Evolutionary conservation across 2,888 invertebrate genomes (phyloP), one percentile per base, ranked within the genome.

Genomic region (Drosophila greeni): DNA sequence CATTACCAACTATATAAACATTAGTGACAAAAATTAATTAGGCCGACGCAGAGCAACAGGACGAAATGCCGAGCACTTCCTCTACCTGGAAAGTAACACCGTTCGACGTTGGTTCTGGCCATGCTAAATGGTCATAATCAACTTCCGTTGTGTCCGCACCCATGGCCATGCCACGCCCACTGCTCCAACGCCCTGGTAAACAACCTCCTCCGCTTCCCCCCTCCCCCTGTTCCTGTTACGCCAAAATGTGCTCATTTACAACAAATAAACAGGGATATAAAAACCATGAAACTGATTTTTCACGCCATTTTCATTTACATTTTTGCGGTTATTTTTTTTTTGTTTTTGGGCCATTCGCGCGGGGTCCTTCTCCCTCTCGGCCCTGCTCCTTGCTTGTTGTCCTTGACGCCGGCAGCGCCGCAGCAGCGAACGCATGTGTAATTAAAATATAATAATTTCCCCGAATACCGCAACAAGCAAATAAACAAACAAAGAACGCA

Each of bases 241-340:
- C 64, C 29, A n/a, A 60, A 60, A 59, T 54, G 55, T 43, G 59
- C 81, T 79, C 80, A 74, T 84, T 82, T 82, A 76, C 76, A 82
- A 82, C 77, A 84, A 62, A 80, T 82, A 82, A 82, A 83, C 85
- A 84, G 75, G 51, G 75, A 77, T 71, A 82, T 82, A 84, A 82
- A 82, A 83, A 72, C 77, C 85, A 83, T 82, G 85, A 82, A 84
- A 84, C 81, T 84, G 81, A 82, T 82, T 82, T 82, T 82, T 82
- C 81, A 82, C 81, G 81, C 81, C 81, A 84, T 84, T 82, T 84
- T 82, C 85, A 74, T 84, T 82, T 73, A 72, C 81, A 76, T 73
- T 78, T 62, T 73, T 72, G 62, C 34, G 56, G 53, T 60, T 72
- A 57, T 55, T 75, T 60, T n/a, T n/a, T n/a, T n/a, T n/a, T n/a